A percentile compares a stretch with the other conserved stretches of the same genome.
phyloP scores from a whole-genome alignment of 1,140 invertebrate species.

The Leptoteleia sp. region DNA sequence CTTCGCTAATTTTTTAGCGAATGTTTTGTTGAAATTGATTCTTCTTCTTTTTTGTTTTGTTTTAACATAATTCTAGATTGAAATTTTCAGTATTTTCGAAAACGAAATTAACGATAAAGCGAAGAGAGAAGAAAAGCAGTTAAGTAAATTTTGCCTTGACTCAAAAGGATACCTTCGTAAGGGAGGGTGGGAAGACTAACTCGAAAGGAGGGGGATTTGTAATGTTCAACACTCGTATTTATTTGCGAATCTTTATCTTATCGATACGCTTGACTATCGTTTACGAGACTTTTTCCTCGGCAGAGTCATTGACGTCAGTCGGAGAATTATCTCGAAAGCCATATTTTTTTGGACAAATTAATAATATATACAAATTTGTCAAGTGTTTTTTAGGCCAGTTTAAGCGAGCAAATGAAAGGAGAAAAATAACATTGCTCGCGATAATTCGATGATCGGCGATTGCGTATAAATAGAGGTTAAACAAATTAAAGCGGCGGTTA shows the following conservation, averaged over 20 bases:
- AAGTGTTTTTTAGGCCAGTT: background rate
- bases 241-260: constrained; percentile 39
- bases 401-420: background rate
- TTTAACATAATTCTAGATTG: too few relatives aligned
- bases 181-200: background rate
- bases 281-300: constrained; percentile 5
- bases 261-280: constrained; percentile 11
- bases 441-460: constrained; percentile 5
- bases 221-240: background rate
- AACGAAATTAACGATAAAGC: too few relatives aligned
- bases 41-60: too few relatives aligned
- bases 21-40: too few relatives aligned
- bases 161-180: too few relatives aligned
- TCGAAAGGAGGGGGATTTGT: too few relatives aligned
- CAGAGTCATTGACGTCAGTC: constrained; percentile 21
- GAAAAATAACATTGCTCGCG: constrained; percentile 1
- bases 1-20: too few relatives aligned
- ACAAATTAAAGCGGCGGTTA: constrained; percentile 39
- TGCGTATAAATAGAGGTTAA: constrained; percentile 29
- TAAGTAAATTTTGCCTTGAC: too few relatives aligned
- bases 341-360: constrained; percentile 3
- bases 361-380: background rate
- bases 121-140: too few relatives aligned
- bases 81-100: too few relatives aligned
- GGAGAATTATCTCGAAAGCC: constrained; percentile 5